Evolutionary conservation across 1,140 invertebrate species (phyloP).

Genomic region (Aphidius ervi): DNA sequence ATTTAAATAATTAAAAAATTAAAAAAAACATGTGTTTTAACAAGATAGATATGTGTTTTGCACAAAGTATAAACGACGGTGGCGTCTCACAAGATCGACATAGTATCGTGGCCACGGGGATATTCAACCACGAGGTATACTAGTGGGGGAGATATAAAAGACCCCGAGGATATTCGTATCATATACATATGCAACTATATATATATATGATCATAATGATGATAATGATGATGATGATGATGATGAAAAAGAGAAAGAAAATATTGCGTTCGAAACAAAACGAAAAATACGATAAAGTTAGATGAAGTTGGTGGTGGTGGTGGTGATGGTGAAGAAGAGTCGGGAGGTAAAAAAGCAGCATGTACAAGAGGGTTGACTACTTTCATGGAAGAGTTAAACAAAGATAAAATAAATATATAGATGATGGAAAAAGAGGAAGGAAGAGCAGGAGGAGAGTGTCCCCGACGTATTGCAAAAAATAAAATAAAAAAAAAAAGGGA

Average conservation of each 20-base stretch:
- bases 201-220: no score
- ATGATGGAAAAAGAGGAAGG: not conserved
- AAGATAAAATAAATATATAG: slow-evolving; percentile 6
- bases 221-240: no score
- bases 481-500: not conserved
- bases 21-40: not conserved
- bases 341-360: slow-evolving; percentile 15
- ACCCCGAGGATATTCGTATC: no score
- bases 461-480: no score
- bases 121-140: no score
- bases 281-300: no score
- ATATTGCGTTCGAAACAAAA: no score
- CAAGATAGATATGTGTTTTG: not conserved
- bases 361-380: not conserved
- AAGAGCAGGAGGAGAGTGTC: slow-evolving; percentile 21
- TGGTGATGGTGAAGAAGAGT: slow-evolving; percentile 15
- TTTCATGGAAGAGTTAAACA: slow-evolving; percentile 5
- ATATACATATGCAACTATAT: no score
- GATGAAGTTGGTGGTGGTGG: not conserved
- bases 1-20: not conserved
- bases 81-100: not conserved
- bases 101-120: no score
- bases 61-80: not conserved
- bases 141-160: no score
- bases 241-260: not conserved